Conservation (phyloP, 2,888 invertebrate species). For the Linnaemya tessellans region DNA sequence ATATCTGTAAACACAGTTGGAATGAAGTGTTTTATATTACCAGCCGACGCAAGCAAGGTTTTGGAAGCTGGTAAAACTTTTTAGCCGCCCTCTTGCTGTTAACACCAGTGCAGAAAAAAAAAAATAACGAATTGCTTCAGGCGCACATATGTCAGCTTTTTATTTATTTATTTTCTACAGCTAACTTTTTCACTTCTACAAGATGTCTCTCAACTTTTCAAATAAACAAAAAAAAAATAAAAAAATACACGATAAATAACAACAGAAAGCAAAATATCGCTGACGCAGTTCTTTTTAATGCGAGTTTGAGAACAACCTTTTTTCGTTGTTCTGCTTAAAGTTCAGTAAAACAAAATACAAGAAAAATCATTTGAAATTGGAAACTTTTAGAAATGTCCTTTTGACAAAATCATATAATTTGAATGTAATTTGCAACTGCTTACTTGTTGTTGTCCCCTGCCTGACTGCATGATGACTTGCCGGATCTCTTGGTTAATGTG, state of each 20-base stretch:
- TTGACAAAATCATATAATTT: slow-evolving; percentile 83
- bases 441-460: slow-evolving; percentile 37
- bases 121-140: slow-evolving; percentile 78
- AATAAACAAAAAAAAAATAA: slow-evolving; percentile 17
- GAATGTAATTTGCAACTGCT: slow-evolving; percentile 81
- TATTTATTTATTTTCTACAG: slow-evolving; percentile 74
- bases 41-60: slow-evolving; percentile 15
- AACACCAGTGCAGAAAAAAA: slow-evolving; percentile 75
- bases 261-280: slow-evolving; percentile 65
- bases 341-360: slow-evolving; percentile 68
- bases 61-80: slow-evolving; percentile 29
- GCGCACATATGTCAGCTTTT: slow-evolving; percentile 83
- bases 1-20: slow-evolving; percentile 52
- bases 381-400: slow-evolving; percentile 82
- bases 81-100: slow-evolving; percentile 79
- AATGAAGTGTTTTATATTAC: slow-evolving; percentile 74
- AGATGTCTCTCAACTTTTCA: slow-evolving; percentile 62
- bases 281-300: slow-evolving; percentile 49
- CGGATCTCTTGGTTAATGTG: not conserved
- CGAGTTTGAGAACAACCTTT: slow-evolving; percentile 24
- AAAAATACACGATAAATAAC: slow-evolving; percentile 49
- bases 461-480: slow-evolving; percentile 2
- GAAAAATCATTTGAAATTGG: slow-evolving; percentile 81
- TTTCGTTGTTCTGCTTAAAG: slow-evolving; percentile 54
- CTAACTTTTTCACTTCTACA: slow-evolving; percentile 60